Percentiles rank a stretch among this genome's conserved stretches.
Conservation (phyloP, 1,140 invertebrate species). For the Hormaphis cornu region DNA sequence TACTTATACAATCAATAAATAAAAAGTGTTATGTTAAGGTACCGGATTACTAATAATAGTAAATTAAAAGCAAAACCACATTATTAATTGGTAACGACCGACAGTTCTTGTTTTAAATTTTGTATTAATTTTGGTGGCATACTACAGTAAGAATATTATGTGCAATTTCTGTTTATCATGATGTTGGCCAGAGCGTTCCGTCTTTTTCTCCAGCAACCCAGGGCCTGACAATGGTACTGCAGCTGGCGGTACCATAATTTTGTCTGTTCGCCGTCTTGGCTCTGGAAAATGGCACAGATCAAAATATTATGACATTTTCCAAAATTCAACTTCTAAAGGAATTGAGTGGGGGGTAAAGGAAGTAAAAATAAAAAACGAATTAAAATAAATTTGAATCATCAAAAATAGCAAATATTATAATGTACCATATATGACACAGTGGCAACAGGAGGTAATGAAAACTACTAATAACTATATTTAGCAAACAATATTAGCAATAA, state of each 20-base stretch:
- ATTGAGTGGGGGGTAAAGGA: not conserved
- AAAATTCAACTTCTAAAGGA: not conserved
- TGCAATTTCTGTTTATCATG: constrained; percentile 72
- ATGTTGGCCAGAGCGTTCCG: constrained; percentile 89
- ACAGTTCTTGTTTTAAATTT: not conserved
- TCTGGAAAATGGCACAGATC: too few species aligned
- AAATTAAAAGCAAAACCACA: not conserved
- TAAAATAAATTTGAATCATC: not conserved
- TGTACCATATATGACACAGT: too few species aligned
- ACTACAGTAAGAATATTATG: not conserved
- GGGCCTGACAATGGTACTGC: constrained; percentile 78
- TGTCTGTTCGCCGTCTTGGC: constrained; percentile 73
- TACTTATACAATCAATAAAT: too few species aligned
- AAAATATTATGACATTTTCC: too few species aligned
- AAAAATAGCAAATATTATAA: too few species aligned
- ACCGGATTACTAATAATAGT: not conserved
- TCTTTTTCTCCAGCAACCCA: constrained; percentile 81
- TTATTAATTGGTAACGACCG: not conserved
- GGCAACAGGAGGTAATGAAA: too few species aligned
- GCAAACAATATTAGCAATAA: too few species aligned
- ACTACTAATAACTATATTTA: too few species aligned
- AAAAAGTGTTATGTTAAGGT: too few species aligned
- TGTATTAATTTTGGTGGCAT: not conserved
- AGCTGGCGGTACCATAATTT: constrained; percentile 80
- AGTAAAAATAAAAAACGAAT: not conserved